phyloP scores from a whole-genome alignment of 2,888 invertebrate species.

The Drosophila picticornis region DNA sequence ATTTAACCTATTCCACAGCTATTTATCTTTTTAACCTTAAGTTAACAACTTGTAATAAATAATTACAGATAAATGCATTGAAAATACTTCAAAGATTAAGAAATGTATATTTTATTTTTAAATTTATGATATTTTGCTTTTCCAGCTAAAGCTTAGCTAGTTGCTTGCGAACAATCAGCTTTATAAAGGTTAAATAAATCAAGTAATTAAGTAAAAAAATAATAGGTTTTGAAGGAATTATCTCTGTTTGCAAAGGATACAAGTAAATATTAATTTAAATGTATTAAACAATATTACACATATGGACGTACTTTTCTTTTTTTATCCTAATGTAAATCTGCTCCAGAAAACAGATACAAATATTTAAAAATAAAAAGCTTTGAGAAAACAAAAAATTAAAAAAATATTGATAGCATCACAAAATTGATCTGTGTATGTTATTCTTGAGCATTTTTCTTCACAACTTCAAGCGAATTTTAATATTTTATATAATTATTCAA shows the following conservation, averaged over 20 bases:
- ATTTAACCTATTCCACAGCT: slow-evolving; percentile 1
- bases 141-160: neutral
- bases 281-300: neutral
- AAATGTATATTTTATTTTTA: neutral
- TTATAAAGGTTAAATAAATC: neutral
- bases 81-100: neutral
- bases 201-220: neutral
- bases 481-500: neutral
- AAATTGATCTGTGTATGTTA: neutral
- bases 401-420: fast-evolving
- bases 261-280: neutral
- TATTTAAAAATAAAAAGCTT: neutral
- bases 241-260: neutral
- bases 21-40: neutral
- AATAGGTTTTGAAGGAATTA: neutral
- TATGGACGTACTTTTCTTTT: neutral
- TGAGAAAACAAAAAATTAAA: neutral
- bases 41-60: neutral
- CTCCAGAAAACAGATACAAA: neutral
- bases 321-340: neutral
- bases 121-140: neutral
- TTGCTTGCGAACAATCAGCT: neutral
- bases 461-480: neutral
- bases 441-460: neutral
- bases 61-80: neutral